These are phyloP conservation scores for Euzophera pinguis DNA, from an alignment of 2,888 invertebrate species.

Conservation along the genomic window DNA sequence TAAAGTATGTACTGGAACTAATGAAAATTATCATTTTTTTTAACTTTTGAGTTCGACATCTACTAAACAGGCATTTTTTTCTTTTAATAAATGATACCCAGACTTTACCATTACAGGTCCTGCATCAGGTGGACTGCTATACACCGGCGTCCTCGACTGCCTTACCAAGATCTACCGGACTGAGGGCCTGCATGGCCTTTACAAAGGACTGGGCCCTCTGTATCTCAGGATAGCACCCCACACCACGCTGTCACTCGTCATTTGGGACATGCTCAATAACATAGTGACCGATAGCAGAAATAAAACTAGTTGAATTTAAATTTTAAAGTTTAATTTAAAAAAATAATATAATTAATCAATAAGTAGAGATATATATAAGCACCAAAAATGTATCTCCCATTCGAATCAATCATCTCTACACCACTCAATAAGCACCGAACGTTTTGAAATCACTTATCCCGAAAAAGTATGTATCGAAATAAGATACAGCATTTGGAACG, in stretches of 20 bases:
- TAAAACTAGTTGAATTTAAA: constrained; percentile 37
- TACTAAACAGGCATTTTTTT: not conserved
- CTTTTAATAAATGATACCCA: not conserved
- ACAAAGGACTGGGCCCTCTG: constrained; percentile 88
- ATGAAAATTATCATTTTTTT: too few species aligned
- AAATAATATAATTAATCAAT: too few species aligned
- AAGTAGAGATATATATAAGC: too few species aligned
- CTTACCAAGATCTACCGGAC: constrained; percentile 85
- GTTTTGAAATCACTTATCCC: too few species aligned
- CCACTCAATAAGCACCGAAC: too few species aligned
- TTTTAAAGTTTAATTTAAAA: constrained; percentile 22
- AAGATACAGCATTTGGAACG: too few species aligned
- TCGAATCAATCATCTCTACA: too few species aligned
- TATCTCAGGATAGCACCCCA: constrained; percentile 89
- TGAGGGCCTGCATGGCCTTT: constrained; percentile 89
- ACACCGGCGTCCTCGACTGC: constrained; percentile 87
- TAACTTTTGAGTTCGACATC: too few species aligned
- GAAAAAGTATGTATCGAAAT: too few species aligned
- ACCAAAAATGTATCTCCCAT: too few species aligned
- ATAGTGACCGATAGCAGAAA: constrained; percentile 33
- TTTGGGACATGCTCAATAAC: constrained; percentile 83
- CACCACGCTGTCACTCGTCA: constrained; percentile 86
- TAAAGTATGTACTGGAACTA: too few species aligned
- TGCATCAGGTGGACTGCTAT: constrained; percentile 80
- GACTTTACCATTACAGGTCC: constrained; percentile 68